These are phyloP conservation scores for Ennomos quercinarius DNA, from an alignment of 2,888 invertebrate species.

Conservation along the genomic window DNA sequence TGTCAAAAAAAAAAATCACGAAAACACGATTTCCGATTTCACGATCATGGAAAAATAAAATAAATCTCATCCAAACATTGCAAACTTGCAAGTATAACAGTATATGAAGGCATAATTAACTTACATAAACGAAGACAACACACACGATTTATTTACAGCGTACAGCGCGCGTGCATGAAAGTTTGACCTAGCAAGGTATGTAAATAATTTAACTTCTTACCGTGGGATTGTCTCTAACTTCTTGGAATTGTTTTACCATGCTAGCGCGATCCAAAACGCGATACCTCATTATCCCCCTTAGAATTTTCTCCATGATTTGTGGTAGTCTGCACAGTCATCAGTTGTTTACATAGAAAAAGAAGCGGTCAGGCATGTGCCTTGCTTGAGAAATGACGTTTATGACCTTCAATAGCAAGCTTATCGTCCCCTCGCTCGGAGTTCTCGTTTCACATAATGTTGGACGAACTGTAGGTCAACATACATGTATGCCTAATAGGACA, in stretches of 20 bases:
- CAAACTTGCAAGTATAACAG: too few relatives aligned
- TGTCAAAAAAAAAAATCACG: too few relatives aligned
- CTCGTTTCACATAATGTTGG: conserved; percentile 41
- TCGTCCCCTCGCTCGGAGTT: conserved; percentile 52
- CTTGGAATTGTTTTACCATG: conserved; percentile 97
- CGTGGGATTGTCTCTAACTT: conserved; percentile 95
- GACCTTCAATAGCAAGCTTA: conserved; percentile 79
- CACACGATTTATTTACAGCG: too few relatives aligned
- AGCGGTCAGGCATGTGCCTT: conserved; percentile 36
- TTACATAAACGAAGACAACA: too few relatives aligned
- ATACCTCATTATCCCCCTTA: conserved; percentile 96
- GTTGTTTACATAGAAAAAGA: conserved; percentile 18
- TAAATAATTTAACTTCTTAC: conserved; percentile 87
- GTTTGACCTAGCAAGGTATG: too few relatives aligned
- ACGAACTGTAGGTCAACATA: conserved; percentile 52
- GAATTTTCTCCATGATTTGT: conserved; percentile 91
- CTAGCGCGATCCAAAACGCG: conserved; percentile 91
- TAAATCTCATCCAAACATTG: too few relatives aligned
- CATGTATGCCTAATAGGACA: conserved; percentile 26
- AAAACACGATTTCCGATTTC: too few relatives aligned
- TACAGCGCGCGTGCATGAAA: neutral
- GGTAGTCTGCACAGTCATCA: conserved; percentile 32
- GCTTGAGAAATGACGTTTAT: conserved; percentile 66
- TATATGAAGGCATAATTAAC: too few relatives aligned
- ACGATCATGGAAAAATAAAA: too few relatives aligned